phyloP scores from a whole-genome alignment of 2,797 vertebrate species.

The Esox masquinongy region DNA sequence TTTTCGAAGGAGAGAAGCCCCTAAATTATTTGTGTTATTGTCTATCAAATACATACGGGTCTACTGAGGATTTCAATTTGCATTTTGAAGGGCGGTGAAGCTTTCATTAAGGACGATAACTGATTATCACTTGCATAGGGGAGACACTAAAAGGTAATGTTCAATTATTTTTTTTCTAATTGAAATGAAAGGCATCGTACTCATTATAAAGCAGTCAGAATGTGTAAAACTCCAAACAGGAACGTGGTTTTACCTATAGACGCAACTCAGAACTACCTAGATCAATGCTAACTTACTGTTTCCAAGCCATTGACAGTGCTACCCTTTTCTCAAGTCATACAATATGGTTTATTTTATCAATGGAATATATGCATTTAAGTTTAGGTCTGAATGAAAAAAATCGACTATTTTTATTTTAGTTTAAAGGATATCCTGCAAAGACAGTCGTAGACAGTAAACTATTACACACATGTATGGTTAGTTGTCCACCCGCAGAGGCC shows the following conservation, averaged over 20 bases:
- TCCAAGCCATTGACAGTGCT: too few relatives aligned
- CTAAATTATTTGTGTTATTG: slow-evolving; percentile 53
- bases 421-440: background rate
- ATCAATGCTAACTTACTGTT: too few relatives aligned
- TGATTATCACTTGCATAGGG: slow-evolving; percentile 57
- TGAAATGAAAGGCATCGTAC: background rate
- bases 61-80: slow-evolving; percentile 41
- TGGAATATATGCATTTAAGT: too few relatives aligned
- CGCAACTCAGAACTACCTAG: too few relatives aligned
- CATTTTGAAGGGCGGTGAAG: slow-evolving; percentile 58
- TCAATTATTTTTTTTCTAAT: slow-evolving; percentile 23
- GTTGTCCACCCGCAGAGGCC: background rate
- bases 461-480: background rate
- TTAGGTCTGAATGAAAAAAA: too few relatives aligned
- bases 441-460: background rate
- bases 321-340: too few relatives aligned
- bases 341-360: too few relatives aligned
- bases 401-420: background rate
- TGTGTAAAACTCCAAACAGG: background rate
- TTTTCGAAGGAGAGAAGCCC: background rate
- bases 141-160: slow-evolving; percentile 78
- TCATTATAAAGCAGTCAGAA: background rate
- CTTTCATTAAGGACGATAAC: slow-evolving; percentile 54
- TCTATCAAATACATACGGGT: slow-evolving; percentile 61
- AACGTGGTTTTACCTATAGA: too few relatives aligned